phyloP scores from a whole-genome alignment of 2,888 invertebrate species.

The Resseliella maxima region DNA sequence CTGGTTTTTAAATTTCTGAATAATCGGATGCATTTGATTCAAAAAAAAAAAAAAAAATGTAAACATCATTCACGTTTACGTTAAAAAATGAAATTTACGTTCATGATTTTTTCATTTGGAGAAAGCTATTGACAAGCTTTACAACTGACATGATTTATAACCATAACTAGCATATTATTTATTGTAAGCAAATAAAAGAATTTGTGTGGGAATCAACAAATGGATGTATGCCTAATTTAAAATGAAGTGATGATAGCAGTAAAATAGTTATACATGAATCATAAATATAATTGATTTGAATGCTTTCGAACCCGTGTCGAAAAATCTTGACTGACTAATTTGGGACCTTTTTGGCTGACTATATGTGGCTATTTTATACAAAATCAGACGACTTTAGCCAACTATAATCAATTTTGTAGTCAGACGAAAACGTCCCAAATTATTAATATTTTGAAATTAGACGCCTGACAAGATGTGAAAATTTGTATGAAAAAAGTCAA shows the following conservation, averaged over 20 bases:
- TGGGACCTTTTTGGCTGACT: too few relatives aligned
- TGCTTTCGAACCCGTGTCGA: neutral
- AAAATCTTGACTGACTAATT: too few relatives aligned
- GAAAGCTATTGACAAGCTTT: constrained; percentile 29
- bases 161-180: constrained; percentile 1
- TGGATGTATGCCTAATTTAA: neutral
- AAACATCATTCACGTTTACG: neutral
- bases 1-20: neutral
- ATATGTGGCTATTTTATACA: too few relatives aligned
- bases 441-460: too few relatives aligned
- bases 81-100: neutral
- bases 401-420: too few relatives aligned
- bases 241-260: neutral
- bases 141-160: neutral
- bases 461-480: too few relatives aligned
- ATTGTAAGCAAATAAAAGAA: neutral
- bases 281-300: neutral
- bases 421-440: too few relatives aligned
- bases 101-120: neutral
- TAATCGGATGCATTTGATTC: neutral
- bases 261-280: neutral
- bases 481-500: too few relatives aligned
- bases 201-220: constrained; percentile 2
- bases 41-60: neutral
- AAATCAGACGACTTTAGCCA: too few relatives aligned